A percentile compares a stretch with the other conserved stretches of the same genome.
phyloP scores from a whole-genome alignment of 2,888 invertebrate species.

The Cabera pusaria region DNA sequence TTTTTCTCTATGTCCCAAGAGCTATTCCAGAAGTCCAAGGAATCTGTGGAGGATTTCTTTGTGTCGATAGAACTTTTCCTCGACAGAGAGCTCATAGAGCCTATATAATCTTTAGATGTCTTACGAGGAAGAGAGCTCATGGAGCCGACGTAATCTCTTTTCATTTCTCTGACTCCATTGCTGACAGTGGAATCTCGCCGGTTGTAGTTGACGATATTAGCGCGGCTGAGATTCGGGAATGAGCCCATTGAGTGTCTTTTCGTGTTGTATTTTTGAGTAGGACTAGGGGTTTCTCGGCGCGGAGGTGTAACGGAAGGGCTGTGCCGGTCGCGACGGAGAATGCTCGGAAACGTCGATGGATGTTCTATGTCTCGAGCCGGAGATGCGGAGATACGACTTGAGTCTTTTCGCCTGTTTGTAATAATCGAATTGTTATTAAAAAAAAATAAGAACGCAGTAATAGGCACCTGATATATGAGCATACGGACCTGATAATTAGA shows the following conservation, averaged over 20 bases:
- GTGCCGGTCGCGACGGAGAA: constrained; percentile 84
- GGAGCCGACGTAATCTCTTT: constrained; percentile 67
- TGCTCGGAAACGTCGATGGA: constrained; percentile 88
- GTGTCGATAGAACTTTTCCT: constrained; percentile 80
- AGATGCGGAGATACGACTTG: constrained; percentile 82
- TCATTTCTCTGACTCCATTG: constrained; percentile 72
- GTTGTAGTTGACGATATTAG: constrained; percentile 68
- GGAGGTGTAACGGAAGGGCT: constrained; percentile 75
- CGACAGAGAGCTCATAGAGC: constrained; percentile 66
- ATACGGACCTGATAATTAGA: constrained; percentile 71
- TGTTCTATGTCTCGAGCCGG: constrained; percentile 85
- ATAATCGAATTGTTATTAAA: no score
- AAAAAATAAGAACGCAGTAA: no score
- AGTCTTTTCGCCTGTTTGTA: constrained; percentile 82
- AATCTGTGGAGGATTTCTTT: constrained; percentile 86
- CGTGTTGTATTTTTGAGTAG: constrained; percentile 60
- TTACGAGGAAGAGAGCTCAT: constrained; percentile 70
- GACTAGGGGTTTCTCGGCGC: constrained; percentile 76
- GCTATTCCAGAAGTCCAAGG: constrained; percentile 87
- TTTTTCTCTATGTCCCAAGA: constrained; percentile 87
- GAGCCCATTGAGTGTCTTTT: constrained; percentile 76
- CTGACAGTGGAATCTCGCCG: constrained; percentile 68
- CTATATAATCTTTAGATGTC: constrained; percentile 44
- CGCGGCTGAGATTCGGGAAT: constrained; percentile 65
- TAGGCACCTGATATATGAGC: no score